Evolutionary conservation across 2,797 vertebrate genomes (phyloP).

Genomic region (Sparidentex hasta): DNA sequence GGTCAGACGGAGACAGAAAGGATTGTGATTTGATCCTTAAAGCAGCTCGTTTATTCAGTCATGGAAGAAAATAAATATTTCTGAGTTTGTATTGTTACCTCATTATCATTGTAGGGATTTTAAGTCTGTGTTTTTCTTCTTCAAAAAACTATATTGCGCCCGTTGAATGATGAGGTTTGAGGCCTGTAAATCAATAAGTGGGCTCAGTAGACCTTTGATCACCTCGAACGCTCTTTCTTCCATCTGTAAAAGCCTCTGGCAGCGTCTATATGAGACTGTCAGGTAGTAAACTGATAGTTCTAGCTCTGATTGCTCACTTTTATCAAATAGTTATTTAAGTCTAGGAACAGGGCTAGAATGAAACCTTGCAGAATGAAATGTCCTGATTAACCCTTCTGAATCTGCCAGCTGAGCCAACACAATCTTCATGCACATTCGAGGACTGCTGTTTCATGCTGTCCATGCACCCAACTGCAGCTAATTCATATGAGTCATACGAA

Average conservation of each 20-base stretch:
- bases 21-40: background rate
- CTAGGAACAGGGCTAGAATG: background rate
- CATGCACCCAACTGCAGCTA: background rate
- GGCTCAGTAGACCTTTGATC: conserved; percentile 62
- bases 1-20: background rate
- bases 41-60: no score
- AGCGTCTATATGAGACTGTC: background rate
- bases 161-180: conserved; percentile 12
- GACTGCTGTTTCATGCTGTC: conserved; percentile 1
- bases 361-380: conserved; percentile 3
- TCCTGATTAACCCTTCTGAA: background rate
- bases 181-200: conserved; percentile 70
- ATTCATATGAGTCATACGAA: conserved; percentile 9
- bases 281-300: background rate
- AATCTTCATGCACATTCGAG: background rate
- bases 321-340: background rate
- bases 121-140: no score
- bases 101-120: no score
- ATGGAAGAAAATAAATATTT: no score
- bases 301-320: background rate
- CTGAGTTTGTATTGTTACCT: no score
- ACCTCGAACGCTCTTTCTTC: conserved; percentile 16
- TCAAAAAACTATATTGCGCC: no score
- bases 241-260: conserved; percentile 13
- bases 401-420: background rate